Evolutionary conservation across 2,797 vertebrate genomes (phyloP), one percentile per base, ranked within the genome.

Genomic region (Saxicola maurus): DNA sequence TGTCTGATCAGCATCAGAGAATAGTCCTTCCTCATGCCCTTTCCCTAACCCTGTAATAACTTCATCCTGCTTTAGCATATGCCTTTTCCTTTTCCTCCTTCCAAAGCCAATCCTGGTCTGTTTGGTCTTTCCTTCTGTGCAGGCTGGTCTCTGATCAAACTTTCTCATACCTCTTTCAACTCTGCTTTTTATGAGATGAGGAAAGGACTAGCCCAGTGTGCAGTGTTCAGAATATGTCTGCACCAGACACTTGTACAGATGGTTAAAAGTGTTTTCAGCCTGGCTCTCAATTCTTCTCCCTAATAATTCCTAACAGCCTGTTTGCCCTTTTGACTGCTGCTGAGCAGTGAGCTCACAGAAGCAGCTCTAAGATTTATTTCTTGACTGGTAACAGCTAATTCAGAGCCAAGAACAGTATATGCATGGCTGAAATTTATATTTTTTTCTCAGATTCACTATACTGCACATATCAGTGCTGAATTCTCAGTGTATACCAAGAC

Each of bases 311-410:
- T 75, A 81, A 59, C 40, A 90, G 38, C 43, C 73, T 81, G 17
- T 20, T 89, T 85, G 46, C n/a, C 82, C 46, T 87, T 92, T 83
- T 0, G 3, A 78, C 46, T 0, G 0, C 38, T 87, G 43, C 62
- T 68, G 86, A 86, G 73, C 69, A 37, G 65, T 53, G 35, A 87
- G 16, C 57, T 71, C 66, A 33, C 37, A 87, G 60, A 87, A 87
- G 51, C 31, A 87, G 17, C 76, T 87, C 65, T 37, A 71, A 61
- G 59, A 87, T 89, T 87, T 94, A 75, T 38, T 87, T 87, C 66
- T 86, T 27, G 20, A 85, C 69, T 74, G 9, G 31, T 65, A 85
- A 57, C 19, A 82, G 46, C 53, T 80, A 68, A 86, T 91, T 89
- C 57, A 85, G 40, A 87, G 66, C 76, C 55, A 91, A 83, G 28